phyloP scores from a whole-genome alignment of 2,888 invertebrate genomes.

The Meliscaeva auricollis region DNA sequence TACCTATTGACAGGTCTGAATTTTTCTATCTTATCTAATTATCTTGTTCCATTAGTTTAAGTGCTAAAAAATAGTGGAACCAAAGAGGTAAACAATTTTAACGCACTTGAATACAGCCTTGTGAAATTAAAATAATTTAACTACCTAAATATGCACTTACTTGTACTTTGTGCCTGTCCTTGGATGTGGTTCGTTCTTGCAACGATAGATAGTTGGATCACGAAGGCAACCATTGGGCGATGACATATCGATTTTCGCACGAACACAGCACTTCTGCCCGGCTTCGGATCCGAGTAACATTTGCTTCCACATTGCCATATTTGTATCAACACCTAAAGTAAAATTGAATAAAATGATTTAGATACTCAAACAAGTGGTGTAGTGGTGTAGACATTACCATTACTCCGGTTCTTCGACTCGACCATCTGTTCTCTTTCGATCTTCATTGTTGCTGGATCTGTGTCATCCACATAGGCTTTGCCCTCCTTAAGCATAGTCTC shows the following conservation, averaged over 20 bases:
- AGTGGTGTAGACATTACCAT: conserved; percentile 86
- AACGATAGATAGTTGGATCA: conserved; percentile 99
- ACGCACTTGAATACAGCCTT: background rate
- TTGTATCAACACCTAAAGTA: conserved; percentile 90
- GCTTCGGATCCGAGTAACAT: conserved; percentile 93
- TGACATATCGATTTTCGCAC: conserved; percentile 99
- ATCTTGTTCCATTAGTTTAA: no score
- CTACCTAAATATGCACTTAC: conserved; percentile 85
- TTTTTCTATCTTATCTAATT: no score
- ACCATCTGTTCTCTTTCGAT: conserved; percentile 94
- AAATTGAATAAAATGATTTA: background rate
- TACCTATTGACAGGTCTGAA: no score
- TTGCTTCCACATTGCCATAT: conserved; percentile 95
- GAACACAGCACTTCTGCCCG: conserved; percentile 96
- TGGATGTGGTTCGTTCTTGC: conserved; percentile 97
- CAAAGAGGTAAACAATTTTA: conserved; percentile 18
- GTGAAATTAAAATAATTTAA: background rate
- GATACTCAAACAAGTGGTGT: background rate
- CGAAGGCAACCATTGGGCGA: conserved; percentile 98
- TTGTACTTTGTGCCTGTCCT: conserved; percentile 97
- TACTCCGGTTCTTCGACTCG: conserved; percentile 93
- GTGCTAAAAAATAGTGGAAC: no score
- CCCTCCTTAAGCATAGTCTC: conserved; percentile 93
- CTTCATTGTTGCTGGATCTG: conserved; percentile 97
- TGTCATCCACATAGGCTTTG: conserved; percentile 99